Percentiles rank a stretch among this genome's conserved stretches.
These are phyloP conservation scores for Gopherus flavomarginatus DNA, from an alignment of 2,113 vertebrate species.

Conservation along the genomic window DNA sequence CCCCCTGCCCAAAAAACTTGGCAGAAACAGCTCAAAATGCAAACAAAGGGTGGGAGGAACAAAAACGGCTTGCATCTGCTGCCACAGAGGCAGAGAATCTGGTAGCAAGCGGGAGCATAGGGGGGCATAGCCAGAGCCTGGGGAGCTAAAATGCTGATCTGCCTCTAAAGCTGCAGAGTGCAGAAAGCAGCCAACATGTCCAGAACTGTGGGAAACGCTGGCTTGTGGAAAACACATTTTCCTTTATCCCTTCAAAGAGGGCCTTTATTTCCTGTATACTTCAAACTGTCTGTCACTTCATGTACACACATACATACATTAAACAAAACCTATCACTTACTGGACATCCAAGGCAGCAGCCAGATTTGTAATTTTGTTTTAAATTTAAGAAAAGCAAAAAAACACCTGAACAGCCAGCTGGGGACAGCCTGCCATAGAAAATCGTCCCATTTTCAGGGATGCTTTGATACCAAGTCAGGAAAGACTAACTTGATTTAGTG, in stretches of 20 bases:
- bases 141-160: no score
- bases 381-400: background rate
- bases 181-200: no score
- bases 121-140: no score
- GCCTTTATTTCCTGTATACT: background rate
- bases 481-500: background rate
- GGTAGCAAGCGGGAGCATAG: no score
- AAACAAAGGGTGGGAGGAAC: no score
- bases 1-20: no score
- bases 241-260: background rate
- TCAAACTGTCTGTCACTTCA: background rate
- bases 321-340: background rate
- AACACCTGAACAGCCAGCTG: background rate
- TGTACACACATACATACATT: background rate
- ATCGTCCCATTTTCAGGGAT: background rate
- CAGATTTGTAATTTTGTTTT: background rate
- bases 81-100: no score
- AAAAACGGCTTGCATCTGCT: no score
- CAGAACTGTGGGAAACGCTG: no score
- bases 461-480: background rate
- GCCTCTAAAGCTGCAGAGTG: no score
- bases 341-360: background rate
- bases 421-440: background rate
- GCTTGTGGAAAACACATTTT: background rate
- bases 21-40: no score